These are phyloP conservation scores for Petrolisthes manimaculis DNA, from an alignment of 2,888 invertebrate species.

Conservation along the genomic window DNA sequence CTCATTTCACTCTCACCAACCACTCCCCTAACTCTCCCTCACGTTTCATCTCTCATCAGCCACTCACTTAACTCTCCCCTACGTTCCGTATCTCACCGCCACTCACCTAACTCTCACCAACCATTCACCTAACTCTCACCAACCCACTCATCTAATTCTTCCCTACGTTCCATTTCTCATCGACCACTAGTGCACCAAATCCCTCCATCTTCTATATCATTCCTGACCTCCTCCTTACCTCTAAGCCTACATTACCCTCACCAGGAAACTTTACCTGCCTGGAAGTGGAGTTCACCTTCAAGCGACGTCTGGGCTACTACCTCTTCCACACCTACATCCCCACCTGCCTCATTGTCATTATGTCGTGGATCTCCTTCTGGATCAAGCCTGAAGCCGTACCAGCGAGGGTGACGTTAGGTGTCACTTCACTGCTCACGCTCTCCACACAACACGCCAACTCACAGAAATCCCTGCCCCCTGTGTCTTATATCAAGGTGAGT, in stretches of 20 bases:
- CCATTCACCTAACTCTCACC: not conserved
- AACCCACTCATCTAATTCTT: not conserved
- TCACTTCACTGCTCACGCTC: slow-evolving; percentile 67
- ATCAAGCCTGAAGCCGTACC: slow-evolving; percentile 67
- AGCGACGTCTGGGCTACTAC: slow-evolving; percentile 89
- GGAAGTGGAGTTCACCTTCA: slow-evolving; percentile 89
- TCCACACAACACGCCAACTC: slow-evolving; percentile 67
- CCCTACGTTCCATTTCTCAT: not conserved
- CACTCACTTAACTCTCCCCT: not conserved
- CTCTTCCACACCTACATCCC: slow-evolving; percentile 94
- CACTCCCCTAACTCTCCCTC: not conserved
- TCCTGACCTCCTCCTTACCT: too few relatives aligned
- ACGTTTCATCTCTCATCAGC: not conserved
- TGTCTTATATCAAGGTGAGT: slow-evolving; percentile 67
- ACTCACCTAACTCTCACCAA: not conserved
- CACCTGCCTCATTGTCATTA: slow-evolving; percentile 92
- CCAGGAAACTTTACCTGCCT: slow-evolving; percentile 91
- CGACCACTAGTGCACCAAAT: not conserved
- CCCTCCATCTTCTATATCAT: not conserved
- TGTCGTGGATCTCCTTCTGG: slow-evolving; percentile 77
- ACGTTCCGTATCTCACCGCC: not conserved
- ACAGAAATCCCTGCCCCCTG: slow-evolving; percentile 66
- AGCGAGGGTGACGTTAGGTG: slow-evolving; percentile 66
- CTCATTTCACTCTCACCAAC: too few relatives aligned
- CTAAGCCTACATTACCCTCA: slow-evolving; percentile 53